Evolutionary conservation across 2,113 vertebrate genomes (phyloP), one percentile per base, ranked within the genome.

Genomic region (Forbesichthys agassizii): DNA sequence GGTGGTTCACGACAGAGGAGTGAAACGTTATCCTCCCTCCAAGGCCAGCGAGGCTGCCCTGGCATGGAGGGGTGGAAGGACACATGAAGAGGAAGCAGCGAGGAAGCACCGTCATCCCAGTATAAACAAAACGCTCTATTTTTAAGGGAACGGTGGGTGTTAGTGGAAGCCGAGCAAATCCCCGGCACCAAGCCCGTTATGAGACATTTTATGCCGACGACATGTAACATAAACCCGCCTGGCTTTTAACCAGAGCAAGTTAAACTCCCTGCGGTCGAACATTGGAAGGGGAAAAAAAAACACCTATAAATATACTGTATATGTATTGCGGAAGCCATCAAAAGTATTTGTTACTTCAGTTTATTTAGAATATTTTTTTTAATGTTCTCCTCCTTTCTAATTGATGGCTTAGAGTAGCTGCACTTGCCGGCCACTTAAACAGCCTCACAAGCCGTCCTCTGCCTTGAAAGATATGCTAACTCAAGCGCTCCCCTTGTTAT

Each of bases 1-100:
- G 57, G 27, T 20, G 11, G 57, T 59, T 20, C 33, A 27, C 11
- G 27, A 48, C 46, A 80, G 36, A 16, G 36, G 14, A n/a, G 59
- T 61, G 89, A 89, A 89, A 91, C 85, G 74, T 60, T 62, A 91
- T 88, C 85, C 67, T 11, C 75, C 66, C 27, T 82, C 81, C 88
- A 81, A 91, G 88, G 89, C 86, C 85, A 72, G 55, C 77, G 82
- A 87, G 88, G 86, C 83, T 83, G 48, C 18, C 47, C 81, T 84
- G 86, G 87, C 82, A 79, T 33, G 20, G 48, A 82, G 63, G 63
- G 33, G 33, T 51, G 57, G 67, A 80, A 69, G 71, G 52, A 74
- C 16, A 74, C 18, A 68, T 1, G 58, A 33, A 57, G 13, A 4
- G 55, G 9, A 5, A 74, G 78, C 69, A 77, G 51, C 18, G 18